Percentiles rank a stretch among this genome's conserved stretches.
phyloP scores from a whole-genome alignment of 1,140 invertebrate species.

The Physella acuta region DNA sequence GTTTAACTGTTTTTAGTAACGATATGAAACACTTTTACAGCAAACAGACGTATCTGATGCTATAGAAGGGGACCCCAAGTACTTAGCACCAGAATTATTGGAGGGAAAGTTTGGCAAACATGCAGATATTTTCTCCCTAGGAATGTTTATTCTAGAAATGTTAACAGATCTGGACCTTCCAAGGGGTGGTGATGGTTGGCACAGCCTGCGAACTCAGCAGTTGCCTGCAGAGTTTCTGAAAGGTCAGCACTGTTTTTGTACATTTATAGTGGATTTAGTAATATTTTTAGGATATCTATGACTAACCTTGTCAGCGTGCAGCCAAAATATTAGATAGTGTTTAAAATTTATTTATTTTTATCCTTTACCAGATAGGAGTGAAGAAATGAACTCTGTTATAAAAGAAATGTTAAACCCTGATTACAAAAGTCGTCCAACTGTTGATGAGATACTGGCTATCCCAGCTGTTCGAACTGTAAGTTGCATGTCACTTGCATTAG shows the following conservation, averaged over 20 bases:
- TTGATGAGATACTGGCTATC: slow-evolving; percentile 62
- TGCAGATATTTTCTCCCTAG: slow-evolving; percentile 68
- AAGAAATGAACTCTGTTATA: slow-evolving; percentile 63
- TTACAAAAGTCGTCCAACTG: slow-evolving; percentile 62
- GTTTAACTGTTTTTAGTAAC: too few relatives aligned
- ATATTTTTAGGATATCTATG: too few relatives aligned
- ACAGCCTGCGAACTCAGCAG: slow-evolving; percentile 66
- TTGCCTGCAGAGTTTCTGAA: slow-evolving; percentile 61
- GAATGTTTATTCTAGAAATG: slow-evolving; percentile 74
- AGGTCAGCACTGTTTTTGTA: too few relatives aligned
- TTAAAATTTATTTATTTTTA: not conserved
- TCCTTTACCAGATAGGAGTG: not conserved
- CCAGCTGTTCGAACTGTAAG: slow-evolving; percentile 48
- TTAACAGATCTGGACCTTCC: slow-evolving; percentile 74
- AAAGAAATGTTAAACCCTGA: slow-evolving; percentile 66
- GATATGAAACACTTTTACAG: too few relatives aligned
- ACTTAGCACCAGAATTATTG: slow-evolving; percentile 74
- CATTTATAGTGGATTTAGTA: too few relatives aligned
- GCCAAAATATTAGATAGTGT: too few relatives aligned
- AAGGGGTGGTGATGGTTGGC: slow-evolving; percentile 70
- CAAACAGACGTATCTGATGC: slow-evolving; percentile 60
- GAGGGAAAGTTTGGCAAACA: slow-evolving; percentile 67
- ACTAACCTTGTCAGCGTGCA: too few relatives aligned
- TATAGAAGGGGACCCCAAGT: slow-evolving; percentile 77
- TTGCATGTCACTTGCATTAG: too few relatives aligned